phyloP scores from a whole-genome alignment of 2,113 vertebrate genomes.

The Salminus brasiliensis region DNA sequence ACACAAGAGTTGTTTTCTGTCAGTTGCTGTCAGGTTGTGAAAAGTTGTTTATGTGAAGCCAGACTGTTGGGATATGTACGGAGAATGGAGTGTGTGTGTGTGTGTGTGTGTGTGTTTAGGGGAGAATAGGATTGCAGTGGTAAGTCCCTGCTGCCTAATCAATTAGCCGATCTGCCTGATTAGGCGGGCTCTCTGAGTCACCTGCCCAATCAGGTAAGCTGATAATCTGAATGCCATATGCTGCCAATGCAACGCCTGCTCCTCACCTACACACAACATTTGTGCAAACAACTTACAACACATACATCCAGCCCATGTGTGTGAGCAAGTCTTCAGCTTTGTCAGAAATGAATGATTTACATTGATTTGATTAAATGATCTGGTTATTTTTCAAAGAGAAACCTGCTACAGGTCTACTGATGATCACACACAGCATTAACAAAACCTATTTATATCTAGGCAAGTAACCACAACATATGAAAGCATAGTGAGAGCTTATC shows the following conservation, averaged over 20 bases:
- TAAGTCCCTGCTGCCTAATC: conserved; percentile 77
- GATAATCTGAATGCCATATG: conserved; percentile 87
- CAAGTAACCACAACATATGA: too few species aligned
- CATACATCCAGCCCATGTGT: conserved; percentile 46
- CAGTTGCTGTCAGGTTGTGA: neutral
- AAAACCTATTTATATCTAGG: too few species aligned
- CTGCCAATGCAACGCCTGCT: conserved; percentile 65
- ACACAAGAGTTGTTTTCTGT: neutral
- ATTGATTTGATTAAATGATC: too few species aligned
- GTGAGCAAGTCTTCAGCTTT: too few species aligned
- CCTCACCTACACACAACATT: conserved; percentile 10
- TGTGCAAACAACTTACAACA: conserved; percentile 22
- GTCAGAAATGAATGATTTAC: too few species aligned
- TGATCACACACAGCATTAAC: too few species aligned
- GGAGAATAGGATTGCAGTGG: conserved; percentile 73
- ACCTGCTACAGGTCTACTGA: neutral
- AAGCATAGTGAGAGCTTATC: too few species aligned
- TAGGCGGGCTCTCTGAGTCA: conserved; percentile 75
- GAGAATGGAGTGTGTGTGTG: conserved; percentile 39
- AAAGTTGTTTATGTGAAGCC: conserved; percentile 19
- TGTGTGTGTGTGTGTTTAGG: conserved; percentile 35
- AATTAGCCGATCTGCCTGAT: conserved; percentile 78
- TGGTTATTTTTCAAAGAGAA: too few species aligned
- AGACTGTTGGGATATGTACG: neutral
- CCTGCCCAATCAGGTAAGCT: conserved; percentile 81